Conservation (phyloP, 2,888 invertebrate species). For the Oscheius onirici region DNA sequence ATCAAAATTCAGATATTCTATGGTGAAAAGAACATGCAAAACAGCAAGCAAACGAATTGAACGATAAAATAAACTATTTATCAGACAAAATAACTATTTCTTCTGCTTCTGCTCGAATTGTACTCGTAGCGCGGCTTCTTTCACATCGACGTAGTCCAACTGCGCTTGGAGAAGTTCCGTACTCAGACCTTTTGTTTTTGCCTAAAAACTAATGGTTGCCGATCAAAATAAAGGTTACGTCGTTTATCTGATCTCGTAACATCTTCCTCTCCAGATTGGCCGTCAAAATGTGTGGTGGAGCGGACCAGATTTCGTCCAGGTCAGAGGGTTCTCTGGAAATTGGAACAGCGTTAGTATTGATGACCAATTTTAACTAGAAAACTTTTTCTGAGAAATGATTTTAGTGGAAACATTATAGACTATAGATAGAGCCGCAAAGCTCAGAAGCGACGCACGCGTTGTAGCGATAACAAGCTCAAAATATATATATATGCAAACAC, state of each 20-base stretch:
- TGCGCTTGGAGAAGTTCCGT: constrained; percentile 62
- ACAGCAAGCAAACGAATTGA: no score
- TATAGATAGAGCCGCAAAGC: no score
- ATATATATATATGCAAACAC: background rate
- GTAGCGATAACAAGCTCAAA: no score
- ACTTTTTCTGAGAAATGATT: no score
- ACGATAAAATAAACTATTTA: no score
- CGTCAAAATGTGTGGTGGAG: constrained; percentile 61
- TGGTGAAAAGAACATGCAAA: no score
- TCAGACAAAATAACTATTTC: background rate
- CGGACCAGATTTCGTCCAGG: constrained; percentile 61
- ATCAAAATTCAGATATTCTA: no score
- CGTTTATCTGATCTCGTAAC: constrained; percentile 62
- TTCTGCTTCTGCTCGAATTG: constrained; percentile 49
- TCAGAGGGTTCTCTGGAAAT: constrained; percentile 60
- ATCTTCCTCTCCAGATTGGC: constrained; percentile 62
- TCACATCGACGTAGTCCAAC: constrained; percentile 66
- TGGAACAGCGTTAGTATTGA: no score
- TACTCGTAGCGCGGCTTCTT: constrained; percentile 62
- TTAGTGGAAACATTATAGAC: no score
- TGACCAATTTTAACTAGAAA: no score
- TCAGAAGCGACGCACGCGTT: no score
- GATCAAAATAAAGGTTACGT: constrained; percentile 4
- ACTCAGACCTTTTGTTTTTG: constrained; percentile 56
- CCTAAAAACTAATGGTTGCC: constrained; percentile 30